Evolutionary conservation across 2,113 vertebrate species (phyloP).

Genomic region (Patagioenas fasciata): DNA sequence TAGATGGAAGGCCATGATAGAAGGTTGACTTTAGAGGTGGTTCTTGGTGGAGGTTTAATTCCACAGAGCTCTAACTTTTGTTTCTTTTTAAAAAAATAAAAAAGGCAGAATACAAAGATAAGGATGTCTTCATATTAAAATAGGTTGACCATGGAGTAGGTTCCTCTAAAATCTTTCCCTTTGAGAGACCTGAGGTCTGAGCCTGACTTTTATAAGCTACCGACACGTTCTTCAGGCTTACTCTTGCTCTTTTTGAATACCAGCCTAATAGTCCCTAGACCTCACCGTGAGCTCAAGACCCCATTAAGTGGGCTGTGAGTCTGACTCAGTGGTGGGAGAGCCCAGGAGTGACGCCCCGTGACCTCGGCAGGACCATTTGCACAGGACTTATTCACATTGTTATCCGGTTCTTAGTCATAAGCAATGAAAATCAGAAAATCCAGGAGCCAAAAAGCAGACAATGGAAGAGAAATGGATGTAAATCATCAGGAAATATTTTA

Average conservation of each 20-base stretch:
- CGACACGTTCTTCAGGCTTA: neutral
- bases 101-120: too few relatives aligned
- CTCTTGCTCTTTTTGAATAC: neutral
- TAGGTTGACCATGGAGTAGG: neutral
- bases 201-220: neutral
- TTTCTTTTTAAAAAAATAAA: too few relatives aligned
- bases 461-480: neutral
- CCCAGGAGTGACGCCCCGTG: neutral
- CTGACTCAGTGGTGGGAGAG: neutral
- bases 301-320: neutral
- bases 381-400: neutral
- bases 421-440: neutral
- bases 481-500: constrained; percentile 24
- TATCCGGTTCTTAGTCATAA: neutral
- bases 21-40: neutral
- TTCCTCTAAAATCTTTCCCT: neutral
- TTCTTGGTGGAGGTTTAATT: neutral
- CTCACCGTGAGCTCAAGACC: neutral
- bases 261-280: neutral
- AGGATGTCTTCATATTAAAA: neutral
- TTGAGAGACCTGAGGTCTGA: neutral
- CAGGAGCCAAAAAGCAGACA: neutral
- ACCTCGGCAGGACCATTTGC: neutral
- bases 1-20: neutral
- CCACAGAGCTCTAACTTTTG: neutral